Percentiles rank a stretch among this genome's conserved stretches.
These are phyloP conservation scores for Samia ricini DNA, from an alignment of 1,140 invertebrate genomes.

Conservation along the genomic window DNA sequence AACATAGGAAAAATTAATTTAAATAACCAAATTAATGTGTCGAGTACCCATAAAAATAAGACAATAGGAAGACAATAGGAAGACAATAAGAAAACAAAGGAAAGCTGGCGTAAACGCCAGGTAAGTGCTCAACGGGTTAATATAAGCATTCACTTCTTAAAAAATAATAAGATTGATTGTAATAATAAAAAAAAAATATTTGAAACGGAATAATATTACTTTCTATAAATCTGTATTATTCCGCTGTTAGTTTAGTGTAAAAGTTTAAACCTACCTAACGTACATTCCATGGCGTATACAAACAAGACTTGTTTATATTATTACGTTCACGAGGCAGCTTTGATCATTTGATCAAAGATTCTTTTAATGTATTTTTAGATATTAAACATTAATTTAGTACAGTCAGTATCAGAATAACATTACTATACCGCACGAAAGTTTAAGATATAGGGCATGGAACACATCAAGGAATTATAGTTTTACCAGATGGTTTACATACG, in stretches of 20 bases:
- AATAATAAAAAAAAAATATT: not conserved
- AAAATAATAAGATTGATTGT: too few relatives aligned
- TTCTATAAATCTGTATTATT: not conserved
- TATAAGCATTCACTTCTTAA: too few relatives aligned
- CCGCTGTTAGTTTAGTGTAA: not conserved
- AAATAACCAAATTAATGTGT: too few relatives aligned
- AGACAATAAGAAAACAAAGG: too few relatives aligned
- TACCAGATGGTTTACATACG: not conserved
- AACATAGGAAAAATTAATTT: too few relatives aligned
- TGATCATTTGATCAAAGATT: slow-evolving; percentile 18
- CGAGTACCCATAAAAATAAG: too few relatives aligned
- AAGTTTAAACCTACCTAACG: not conserved
- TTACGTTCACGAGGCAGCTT: slow-evolving; percentile 5
- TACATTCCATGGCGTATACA: not conserved
- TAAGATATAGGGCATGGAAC: not conserved
- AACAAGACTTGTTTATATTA: slow-evolving; percentile 1
- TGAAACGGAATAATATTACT: not conserved
- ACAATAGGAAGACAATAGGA: too few relatives aligned
- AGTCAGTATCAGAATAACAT: not conserved
- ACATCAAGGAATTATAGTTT: not conserved
- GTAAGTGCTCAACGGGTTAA: too few relatives aligned
- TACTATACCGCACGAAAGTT: not conserved
- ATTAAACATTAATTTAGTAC: slow-evolving; percentile 7
- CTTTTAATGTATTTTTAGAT: slow-evolving; percentile 12
- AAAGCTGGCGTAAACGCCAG: too few relatives aligned